Base-by-base conservation (phyloP, 1,140 invertebrate species). In the Zaprionus capensis region DNA sequence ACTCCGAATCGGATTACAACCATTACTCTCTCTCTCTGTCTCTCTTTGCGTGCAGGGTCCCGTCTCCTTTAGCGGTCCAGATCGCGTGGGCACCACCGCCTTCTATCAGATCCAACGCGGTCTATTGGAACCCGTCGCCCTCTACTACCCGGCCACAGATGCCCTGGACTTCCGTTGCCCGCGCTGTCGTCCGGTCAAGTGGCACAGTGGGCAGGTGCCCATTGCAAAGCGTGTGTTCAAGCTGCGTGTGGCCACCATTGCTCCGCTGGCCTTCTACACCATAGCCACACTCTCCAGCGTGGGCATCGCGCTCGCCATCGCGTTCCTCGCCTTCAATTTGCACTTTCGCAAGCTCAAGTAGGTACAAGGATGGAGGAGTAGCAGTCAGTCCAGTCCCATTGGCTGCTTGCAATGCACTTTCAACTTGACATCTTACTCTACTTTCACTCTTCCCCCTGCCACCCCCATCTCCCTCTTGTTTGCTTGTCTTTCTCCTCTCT, bases 271-370 rank as follows among this genome's bases (percentile, higher is more conserved):
- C 2, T 97, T 97, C 92, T 93, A 96, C 59, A 94, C 94, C 22
- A 94, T 97, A 24, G 94, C 95, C 4, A 94, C 95, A 49, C 91
- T 97, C 3, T 96, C 97, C 22, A 94, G 94, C 14, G 93, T 96
- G 59, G 97, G 97, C 2, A 96, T 98, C n/a, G 93, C 95, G 0
- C 86, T 97, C 24, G 96, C 97, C 6, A 91, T 97, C 5, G 94
- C 95, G 5, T 98, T 98, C 91, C 93, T 98, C 22, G 95, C 95
- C 38, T 98, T 98, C 92, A 98, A 98, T 93, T 94, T 98, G 57
- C 96, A 97, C 93, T 97, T 97, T 93, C 94, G 97, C 66, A 96
- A 96, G 86, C 94, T 97, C 87, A 98, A 97, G 96, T 98, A 94
- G 94, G 95, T 93, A 5, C 26, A 31, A 5, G 38, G 38, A 57